Evolutionary conservation across 2,797 vertebrate genomes (phyloP).

Genomic region (Artibeus jamaicensis): DNA sequence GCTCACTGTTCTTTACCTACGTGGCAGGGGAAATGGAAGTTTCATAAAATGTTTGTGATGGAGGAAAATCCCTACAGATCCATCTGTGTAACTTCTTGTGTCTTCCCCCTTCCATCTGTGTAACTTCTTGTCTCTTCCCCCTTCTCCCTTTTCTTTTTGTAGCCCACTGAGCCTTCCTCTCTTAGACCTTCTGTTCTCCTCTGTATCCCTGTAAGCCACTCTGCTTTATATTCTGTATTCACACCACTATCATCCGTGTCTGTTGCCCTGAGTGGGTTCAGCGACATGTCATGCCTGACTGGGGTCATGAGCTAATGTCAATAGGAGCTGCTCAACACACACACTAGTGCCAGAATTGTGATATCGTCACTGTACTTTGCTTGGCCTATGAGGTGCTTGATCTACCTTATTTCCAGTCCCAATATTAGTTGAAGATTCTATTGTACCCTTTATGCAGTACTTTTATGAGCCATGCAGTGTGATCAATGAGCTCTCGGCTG

Average conservation of each 20-base stretch:
- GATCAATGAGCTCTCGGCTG: neutral
- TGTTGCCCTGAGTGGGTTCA: neutral
- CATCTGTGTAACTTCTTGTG: neutral
- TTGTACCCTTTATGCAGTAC: too few relatives aligned
- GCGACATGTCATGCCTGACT: neutral
- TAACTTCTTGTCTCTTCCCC: neutral
- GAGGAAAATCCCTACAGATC: neutral
- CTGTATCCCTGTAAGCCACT: neutral
- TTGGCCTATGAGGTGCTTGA: neutral
- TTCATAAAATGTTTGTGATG: neutral
- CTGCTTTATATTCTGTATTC: neutral
- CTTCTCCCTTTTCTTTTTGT: neutral
- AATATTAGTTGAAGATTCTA: neutral
- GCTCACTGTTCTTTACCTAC: neutral
- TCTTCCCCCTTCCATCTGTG: neutral
- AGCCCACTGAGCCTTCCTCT: neutral
- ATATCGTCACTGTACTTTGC: neutral
- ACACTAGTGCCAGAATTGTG: neutral
- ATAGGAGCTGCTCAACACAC: neutral
- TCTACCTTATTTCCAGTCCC: neutral
- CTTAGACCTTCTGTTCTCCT: neutral
- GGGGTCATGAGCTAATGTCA: neutral
- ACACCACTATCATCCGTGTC: fast-evolving
- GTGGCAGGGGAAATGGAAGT: neutral
- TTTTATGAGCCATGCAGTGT: neutral